These are phyloP conservation scores for Acipenser ruthenus DNA, from an alignment of 2,797 vertebrate genomes.

Conservation along the genomic window DNA sequence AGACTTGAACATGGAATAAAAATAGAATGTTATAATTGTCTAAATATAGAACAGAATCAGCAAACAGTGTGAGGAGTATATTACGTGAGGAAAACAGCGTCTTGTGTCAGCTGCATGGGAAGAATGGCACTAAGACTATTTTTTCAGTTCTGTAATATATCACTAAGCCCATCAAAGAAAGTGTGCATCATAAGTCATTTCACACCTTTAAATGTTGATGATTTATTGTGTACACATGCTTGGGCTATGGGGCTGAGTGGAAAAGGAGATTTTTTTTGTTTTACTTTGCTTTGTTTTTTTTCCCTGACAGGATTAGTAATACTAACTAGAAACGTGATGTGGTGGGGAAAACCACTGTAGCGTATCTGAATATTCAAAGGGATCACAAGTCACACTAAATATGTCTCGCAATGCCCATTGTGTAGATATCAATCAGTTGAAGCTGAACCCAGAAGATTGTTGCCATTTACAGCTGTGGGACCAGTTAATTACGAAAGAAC, in stretches of 20 bases:
- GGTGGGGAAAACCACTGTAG: no score
- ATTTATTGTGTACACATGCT: slow-evolving; percentile 5
- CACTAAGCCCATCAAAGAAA: slow-evolving; percentile 29
- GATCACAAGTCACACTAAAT: no score
- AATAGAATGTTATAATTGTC: slow-evolving; percentile 52
- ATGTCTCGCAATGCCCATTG: no score
- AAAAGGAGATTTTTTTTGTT: neutral
- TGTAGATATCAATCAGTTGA: no score
- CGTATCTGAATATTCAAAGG: no score
- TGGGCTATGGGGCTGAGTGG: neutral
- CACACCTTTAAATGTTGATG: slow-evolving; percentile 24
- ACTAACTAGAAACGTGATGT: no score
- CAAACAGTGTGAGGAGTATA: slow-evolving; percentile 49
- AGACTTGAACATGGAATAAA: slow-evolving; percentile 30
- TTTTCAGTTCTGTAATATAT: slow-evolving; percentile 27
- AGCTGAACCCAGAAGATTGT: no score
- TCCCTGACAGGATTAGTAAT: no score
- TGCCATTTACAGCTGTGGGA: no score
- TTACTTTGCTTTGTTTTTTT: no score
- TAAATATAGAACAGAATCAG: slow-evolving; percentile 44
- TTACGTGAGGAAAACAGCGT: slow-evolving; percentile 51
- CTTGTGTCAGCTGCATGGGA: slow-evolving; percentile 48
- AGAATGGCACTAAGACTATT: slow-evolving; percentile 27
- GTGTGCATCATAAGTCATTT: slow-evolving; percentile 19
- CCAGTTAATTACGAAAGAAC: no score